Conservation (phyloP, 1,140 invertebrate species). For the Caerostris extrusa region DNA sequence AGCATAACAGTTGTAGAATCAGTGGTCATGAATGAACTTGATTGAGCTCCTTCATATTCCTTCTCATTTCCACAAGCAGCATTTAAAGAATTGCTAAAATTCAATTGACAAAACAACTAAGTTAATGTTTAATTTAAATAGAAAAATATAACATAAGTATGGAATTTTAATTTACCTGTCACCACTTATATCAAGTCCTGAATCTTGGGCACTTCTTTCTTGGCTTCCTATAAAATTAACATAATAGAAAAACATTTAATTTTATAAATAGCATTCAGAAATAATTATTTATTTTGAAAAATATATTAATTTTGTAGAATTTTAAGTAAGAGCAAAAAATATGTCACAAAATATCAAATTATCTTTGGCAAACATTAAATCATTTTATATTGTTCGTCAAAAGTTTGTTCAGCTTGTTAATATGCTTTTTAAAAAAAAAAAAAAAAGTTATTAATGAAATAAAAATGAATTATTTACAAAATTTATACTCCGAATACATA, state of each 20-base stretch:
- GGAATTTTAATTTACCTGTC: slow-evolving; percentile 49
- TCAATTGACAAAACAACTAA: background rate
- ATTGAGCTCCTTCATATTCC: slow-evolving; percentile 53
- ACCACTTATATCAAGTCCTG: slow-evolving; percentile 73
- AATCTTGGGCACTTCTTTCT: slow-evolving; percentile 70
- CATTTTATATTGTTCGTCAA: too few relatives aligned
- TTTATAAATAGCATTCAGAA: too few relatives aligned
- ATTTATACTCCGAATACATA: too few relatives aligned
- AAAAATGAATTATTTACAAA: too few relatives aligned
- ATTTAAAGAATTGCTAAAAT: slow-evolving; percentile 71
- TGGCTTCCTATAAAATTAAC: slow-evolving; percentile 46
- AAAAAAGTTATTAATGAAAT: too few relatives aligned
- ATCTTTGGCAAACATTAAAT: too few relatives aligned
- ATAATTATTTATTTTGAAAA: too few relatives aligned
- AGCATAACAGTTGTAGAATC: slow-evolving; percentile 30
- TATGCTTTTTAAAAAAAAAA: too few relatives aligned
- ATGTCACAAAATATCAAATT: too few relatives aligned
- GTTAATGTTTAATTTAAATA: background rate
- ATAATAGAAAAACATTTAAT: background rate
- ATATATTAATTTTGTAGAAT: too few relatives aligned
- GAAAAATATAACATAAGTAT: background rate
- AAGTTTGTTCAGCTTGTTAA: too few relatives aligned
- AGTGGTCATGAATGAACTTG: slow-evolving; percentile 67
- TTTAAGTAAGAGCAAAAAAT: too few relatives aligned
- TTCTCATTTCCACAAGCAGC: slow-evolving; percentile 76